Evolutionary conservation across 1,140 invertebrate genomes (phyloP), one percentile per base, ranked within the genome.

Genomic region (Matsumurasca onukii): DNA sequence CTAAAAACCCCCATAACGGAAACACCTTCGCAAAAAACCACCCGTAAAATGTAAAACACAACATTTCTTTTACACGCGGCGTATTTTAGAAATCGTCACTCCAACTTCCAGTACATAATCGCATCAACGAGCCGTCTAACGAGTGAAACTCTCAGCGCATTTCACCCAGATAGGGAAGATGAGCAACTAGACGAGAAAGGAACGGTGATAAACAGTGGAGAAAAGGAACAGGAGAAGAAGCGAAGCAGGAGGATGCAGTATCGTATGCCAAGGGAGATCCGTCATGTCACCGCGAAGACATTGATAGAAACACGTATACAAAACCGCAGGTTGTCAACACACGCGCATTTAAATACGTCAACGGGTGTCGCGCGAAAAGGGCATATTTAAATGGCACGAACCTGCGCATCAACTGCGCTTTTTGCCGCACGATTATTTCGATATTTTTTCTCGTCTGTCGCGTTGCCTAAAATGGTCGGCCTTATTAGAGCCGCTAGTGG

Each of bases 261-360:
- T 39, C 17, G 34, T 39, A 39, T 39, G 34, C 17, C 34, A 17
- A 17, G 5, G 34, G 34, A 17, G 17, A 39, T 39, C 34, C 34
- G 34, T 39, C 34, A 39, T 39, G 34, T 9, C 34, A 5, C 17
- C 5, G 34, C 34, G 34, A 17, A 27, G 55, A 59, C 55, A 59
- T 59, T 59, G 55, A 59, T 59, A 59, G 55, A 27, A 59, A 59
- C 55, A 59, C 55, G 49, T 52, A 59, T 59, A 59, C 55, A 59
- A 59, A 59, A 59, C 55, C 25, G 55, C 55, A 27, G 55, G 30
- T 59, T 59, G 55, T 59, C 55, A 59, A 59, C 55, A 59, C n/a
- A 52, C 12, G 55, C 55, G 15, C 55, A 59, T 59, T 59, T 59
- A 29, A 59, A 59, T 59, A 59, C 55, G 55, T 59, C 55, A 59